Conservation (phyloP, 2,797 vertebrate genomes). For the Enteromius thamalakanensis region DNA sequence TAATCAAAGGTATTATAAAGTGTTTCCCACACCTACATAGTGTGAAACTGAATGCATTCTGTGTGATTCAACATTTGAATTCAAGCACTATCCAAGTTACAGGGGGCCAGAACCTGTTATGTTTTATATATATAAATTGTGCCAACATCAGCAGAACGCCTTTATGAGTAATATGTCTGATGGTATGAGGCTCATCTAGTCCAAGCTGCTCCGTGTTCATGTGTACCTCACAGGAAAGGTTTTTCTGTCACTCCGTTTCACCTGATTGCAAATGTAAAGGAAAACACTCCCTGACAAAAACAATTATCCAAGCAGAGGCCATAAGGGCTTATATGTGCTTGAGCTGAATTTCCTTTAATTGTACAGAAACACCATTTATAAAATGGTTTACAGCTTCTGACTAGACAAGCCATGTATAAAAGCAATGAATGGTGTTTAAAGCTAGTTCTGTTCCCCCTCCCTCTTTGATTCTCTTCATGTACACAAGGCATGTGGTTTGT, state of each 20-base stretch:
- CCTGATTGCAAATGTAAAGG: conserved; percentile 18
- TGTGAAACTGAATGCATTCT: background rate
- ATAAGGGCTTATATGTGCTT: background rate
- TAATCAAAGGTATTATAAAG: background rate
- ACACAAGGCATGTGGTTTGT: conserved; percentile 49
- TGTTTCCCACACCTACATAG: background rate
- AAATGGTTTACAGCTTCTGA: background rate
- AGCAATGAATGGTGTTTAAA: background rate
- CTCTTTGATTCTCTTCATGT: conserved; percentile 12
- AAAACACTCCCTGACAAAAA: conserved; percentile 6
- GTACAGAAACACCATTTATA: background rate
- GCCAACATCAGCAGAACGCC: conserved; percentile 39
- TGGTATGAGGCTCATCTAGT: conserved; percentile 10
- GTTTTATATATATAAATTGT: conserved; percentile 14
- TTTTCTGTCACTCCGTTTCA: conserved; percentile 34
- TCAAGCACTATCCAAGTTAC: background rate
- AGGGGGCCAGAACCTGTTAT: conserved; percentile 8
- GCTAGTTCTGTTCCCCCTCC: background rate
- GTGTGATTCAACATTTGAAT: conserved; percentile 15
- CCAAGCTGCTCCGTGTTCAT: conserved; percentile 27
- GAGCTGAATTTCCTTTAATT: background rate
- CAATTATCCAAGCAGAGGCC: background rate
- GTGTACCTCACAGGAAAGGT: conserved; percentile 10
- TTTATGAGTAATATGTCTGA: conserved; percentile 31
- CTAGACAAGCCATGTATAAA: background rate